Evolutionary conservation across 2,797 vertebrate species (phyloP).

Genomic region (Enteromius viviparus): DNA sequence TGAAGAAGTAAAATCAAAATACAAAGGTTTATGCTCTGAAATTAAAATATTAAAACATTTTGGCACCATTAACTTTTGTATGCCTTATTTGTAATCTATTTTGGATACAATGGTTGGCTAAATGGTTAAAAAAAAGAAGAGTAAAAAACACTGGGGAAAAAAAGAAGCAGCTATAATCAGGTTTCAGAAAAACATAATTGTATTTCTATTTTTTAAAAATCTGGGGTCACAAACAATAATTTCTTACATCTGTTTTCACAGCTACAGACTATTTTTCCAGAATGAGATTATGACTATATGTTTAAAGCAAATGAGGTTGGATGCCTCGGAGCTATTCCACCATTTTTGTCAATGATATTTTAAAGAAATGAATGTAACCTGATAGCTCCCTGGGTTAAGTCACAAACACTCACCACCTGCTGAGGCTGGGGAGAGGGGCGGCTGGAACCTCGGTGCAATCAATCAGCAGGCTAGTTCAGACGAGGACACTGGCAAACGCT

Average conservation of each 20-base stretch:
- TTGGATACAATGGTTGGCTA: too few relatives aligned
- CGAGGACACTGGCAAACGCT: constrained; percentile 68
- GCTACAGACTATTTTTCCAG: constrained; percentile 20
- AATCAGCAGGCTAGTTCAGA: constrained; percentile 68
- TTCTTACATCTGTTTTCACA: constrained; percentile 36
- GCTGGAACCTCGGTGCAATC: constrained; percentile 63
- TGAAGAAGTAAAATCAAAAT: background rate
- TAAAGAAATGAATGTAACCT: constrained; percentile 63
- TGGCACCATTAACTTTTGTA: too few relatives aligned
- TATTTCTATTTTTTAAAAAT: background rate
- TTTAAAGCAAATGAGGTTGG: constrained; percentile 17
- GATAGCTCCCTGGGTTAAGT: constrained; percentile 64
- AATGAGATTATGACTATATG: constrained; percentile 6
- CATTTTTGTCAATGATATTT: constrained; percentile 72
- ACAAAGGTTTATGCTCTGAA: background rate
- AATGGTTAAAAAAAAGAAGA: background rate
- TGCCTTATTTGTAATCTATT: too few relatives aligned
- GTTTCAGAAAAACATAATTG: background rate
- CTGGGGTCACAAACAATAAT: constrained; percentile 18
- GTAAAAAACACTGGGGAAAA: background rate
- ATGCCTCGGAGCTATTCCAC: constrained; percentile 1
- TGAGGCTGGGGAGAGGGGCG: constrained; percentile 63
- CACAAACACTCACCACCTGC: constrained; percentile 77
- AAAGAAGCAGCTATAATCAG: background rate
- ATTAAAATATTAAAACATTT: background rate